A percentile compares a stretch with the other conserved stretches of the same genome.
Conservation (phyloP, 2,797 vertebrate genomes). For the Intellagama lesueurii region DNA sequence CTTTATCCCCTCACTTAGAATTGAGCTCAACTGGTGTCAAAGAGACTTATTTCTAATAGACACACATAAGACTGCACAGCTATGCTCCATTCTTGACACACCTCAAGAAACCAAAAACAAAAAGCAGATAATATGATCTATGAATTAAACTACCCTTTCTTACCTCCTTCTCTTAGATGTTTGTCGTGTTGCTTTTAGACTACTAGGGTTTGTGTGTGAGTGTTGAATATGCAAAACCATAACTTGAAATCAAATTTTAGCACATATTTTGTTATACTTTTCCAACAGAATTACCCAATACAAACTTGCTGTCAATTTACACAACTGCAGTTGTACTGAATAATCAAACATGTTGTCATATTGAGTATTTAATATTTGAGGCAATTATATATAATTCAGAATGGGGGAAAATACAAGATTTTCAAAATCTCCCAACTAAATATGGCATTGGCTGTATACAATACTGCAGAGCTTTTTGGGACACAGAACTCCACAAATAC, state of each 20-base stretch:
- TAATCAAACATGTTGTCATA: conserved; percentile 35
- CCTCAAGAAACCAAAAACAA: conserved; percentile 10
- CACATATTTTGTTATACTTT: conserved; percentile 38
- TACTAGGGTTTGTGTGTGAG: conserved; percentile 12
- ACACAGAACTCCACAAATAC: neutral
- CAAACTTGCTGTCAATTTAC: conserved; percentile 33
- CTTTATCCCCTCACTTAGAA: neutral
- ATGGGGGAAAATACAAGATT: conserved; percentile 20
- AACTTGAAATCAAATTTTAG: conserved; percentile 34
- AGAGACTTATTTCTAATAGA: neutral
- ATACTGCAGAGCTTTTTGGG: neutral
- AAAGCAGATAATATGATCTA: conserved; percentile 3
- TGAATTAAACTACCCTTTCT: conserved; percentile 15
- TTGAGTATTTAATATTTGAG: neutral
- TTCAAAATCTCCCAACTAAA: conserved; percentile 27
- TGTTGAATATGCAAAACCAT: neutral
- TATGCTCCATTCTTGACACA: neutral
- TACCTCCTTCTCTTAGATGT: neutral
- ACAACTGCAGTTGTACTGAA: conserved; percentile 6
- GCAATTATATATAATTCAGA: neutral
- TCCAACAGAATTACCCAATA: conserved; percentile 51
- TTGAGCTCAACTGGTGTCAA: neutral
- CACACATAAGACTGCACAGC: neutral
- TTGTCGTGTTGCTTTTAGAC: neutral
- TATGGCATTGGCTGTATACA: neutral